Evolutionary conservation across 2,113 vertebrate species (phyloP).

Genomic region (Chaetodon auriga): DNA sequence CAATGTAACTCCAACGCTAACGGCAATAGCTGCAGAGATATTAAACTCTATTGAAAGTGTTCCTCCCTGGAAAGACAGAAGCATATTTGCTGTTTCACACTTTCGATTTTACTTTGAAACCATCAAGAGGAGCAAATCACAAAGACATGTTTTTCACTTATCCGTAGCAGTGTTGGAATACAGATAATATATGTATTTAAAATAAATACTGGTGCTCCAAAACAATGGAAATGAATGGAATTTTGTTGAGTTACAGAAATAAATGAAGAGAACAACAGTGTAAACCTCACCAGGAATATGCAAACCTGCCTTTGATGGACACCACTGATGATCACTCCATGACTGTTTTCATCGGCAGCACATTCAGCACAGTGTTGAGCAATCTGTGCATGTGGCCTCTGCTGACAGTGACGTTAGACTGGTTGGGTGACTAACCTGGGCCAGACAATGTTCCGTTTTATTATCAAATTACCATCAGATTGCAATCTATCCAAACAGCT

Average conservation of each 20-base stretch:
- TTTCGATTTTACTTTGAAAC: not conserved
- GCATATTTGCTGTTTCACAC: not conserved
- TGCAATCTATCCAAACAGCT: conserved; percentile 43
- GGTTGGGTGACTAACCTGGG: not conserved
- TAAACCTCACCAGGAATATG: not conserved
- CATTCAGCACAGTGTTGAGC: not conserved
- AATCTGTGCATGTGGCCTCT: not conserved
- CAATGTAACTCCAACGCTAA: not conserved
- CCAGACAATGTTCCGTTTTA: not conserved
- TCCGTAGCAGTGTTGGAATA: not conserved
- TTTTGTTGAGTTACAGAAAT: too few species aligned
- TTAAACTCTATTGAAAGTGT: too few species aligned
- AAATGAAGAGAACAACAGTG: too few species aligned
- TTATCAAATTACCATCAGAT: conserved; percentile 44
- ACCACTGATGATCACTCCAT: not conserved
- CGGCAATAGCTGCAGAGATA: not conserved
- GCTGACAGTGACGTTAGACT: not conserved
- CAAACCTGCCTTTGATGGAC: not conserved
- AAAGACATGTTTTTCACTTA: not conserved
- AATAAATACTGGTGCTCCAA: too few species aligned
- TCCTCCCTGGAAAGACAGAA: not conserved
- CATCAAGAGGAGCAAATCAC: not conserved
- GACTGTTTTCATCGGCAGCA: not conserved
- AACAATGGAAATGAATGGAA: too few species aligned
- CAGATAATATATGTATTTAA: not conserved